Conservation (phyloP, 1,140 invertebrate genomes). For the Bathynomus jamesi region DNA sequence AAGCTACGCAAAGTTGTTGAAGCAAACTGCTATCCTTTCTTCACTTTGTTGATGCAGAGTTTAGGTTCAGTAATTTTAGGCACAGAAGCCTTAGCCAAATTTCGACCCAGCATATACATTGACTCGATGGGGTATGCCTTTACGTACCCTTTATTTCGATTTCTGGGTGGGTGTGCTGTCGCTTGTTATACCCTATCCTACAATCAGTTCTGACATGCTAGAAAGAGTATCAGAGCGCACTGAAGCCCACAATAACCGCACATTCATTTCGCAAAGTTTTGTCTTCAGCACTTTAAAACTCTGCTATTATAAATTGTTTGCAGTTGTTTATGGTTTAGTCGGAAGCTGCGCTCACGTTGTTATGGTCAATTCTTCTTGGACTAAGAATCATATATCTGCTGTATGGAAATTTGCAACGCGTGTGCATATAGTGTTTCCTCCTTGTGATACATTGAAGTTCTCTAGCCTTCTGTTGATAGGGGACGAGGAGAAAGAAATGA, state of each 20-base stretch:
- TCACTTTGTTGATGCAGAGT: slow-evolving; percentile 90
- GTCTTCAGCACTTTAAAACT: slow-evolving; percentile 74
- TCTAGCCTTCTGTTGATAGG: slow-evolving; percentile 20
- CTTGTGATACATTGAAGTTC: slow-evolving; percentile 62
- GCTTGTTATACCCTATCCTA: slow-evolving; percentile 92
- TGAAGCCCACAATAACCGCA: slow-evolving; percentile 71
- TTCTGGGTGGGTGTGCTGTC: slow-evolving; percentile 64
- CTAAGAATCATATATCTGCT: slow-evolving; percentile 78
- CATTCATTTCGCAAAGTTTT: slow-evolving; percentile 69
- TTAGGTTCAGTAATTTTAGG: slow-evolving; percentile 80
- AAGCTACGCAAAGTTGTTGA: slow-evolving; percentile 67
- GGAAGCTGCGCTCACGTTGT: slow-evolving; percentile 75
- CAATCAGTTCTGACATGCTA: slow-evolving; percentile 92
- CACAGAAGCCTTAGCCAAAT: slow-evolving; percentile 71
- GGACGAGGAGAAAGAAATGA: slow-evolving; percentile 47
- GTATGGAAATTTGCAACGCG: slow-evolving; percentile 62
- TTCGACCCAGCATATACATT: slow-evolving; percentile 67
- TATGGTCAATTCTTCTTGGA: slow-evolving; percentile 97
- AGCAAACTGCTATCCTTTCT: slow-evolving; percentile 74
- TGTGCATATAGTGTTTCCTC: slow-evolving; percentile 83
- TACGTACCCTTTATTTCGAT: slow-evolving; percentile 80
- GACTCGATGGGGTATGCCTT: slow-evolving; percentile 96
- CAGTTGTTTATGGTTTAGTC: slow-evolving; percentile 71
- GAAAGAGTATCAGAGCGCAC: slow-evolving; percentile 61
- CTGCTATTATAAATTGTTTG: slow-evolving; percentile 85